Base-by-base conservation (phyloP, 2,797 vertebrate genomes). In the Gobio occitaniae region DNA sequence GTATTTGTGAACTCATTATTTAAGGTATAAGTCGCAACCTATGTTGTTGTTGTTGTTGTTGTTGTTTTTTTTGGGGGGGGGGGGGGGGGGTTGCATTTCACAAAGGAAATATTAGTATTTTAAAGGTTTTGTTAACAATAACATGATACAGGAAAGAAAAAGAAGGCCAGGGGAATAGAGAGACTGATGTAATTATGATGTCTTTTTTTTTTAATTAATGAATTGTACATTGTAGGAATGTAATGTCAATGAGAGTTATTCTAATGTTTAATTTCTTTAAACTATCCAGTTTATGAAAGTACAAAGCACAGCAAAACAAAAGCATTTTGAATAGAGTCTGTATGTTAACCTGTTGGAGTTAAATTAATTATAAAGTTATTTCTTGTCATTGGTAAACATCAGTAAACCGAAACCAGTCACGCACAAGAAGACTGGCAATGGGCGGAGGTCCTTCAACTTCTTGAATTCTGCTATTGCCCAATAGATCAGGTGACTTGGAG, bases 401-500 rank as follows among this genome's bases (percentile, higher is more conserved):
- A 17, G 19, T 59, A 4, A 83, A 50, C 56, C 9, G 12, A 82
- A 25, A 29, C 8, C 74, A n/a, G 11, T 48, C 47, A 48, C 41
- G 41, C 2, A 44, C 10, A 48, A 76, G 74, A 44, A 44, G 41
- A 44, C 36, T 79, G 59, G 12, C 48, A 21, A 0, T 78, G 65
- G 83, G 83, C 19, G 83, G 83, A 56, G 74, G 69, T 56, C 3
- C 70, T 44, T n/a, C 36, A 32, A 80, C 63, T 68, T 80, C 74
- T 59, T 78, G 19, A 61, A 59, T 70, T 84, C 52, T 70, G 13
- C 3, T 71, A 69, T 84, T 84, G 63, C 72, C 25, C 32, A 84
- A 84, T 29, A n/a, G 2, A 25, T 84, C 82, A 84, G 63, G 82
- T 77, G 82, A 84, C 82, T 77, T 9, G 16, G 1, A 32, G 48